Evolutionary conservation across 2,888 invertebrate species (phyloP), one percentile per base, ranked within the genome.

Genomic region (Colletes collaris): DNA sequence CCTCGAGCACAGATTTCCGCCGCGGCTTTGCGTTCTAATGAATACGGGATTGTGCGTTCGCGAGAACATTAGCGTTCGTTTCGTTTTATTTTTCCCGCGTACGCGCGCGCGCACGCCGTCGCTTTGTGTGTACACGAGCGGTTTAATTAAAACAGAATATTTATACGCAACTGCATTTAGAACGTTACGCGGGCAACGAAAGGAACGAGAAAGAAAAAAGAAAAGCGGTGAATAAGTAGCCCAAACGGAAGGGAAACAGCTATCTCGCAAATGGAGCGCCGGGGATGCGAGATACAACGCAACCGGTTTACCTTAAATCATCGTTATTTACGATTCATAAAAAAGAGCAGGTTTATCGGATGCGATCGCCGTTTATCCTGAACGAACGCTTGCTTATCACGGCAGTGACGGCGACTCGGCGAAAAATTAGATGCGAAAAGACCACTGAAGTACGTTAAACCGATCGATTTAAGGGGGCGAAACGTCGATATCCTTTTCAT

Each of bases 71-170:
- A 75, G 46, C 44, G 65, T 35, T 55, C 35, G 53, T 59, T 56
- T 40, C 66, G 37, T 80, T 75, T 67, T 63, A 56, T 67, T 68
- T 59, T 27, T 27, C 27, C 27, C 59, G 35, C 7, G n/a, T 50
- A 55, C 72, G 65, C 62, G 53, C 49, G 27, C 27, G 65, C 62
- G 53, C 49, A 2, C 27, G n/a, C 27, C 37, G 40, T 40, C 58
- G 67, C 67, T 72, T 67, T 67, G 58, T 59, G 49, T 59, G n/a
- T 56, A 49, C 16, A 10, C 27, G 27, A 27, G 49, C 37, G 66
- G 27, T 66, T 79, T 71, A 75, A 81, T 81, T 79, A 79, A 79
- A 79, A 35, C 79, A 49, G 79, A 59, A 78, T 78, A 78, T 78
- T 78, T 78, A 78, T 70, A 63, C 64, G 69, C 53, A 64, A 69